Evolutionary conservation across 2,888 invertebrate genomes (phyloP).

Genomic region (Bugulina stolonifera): DNA sequence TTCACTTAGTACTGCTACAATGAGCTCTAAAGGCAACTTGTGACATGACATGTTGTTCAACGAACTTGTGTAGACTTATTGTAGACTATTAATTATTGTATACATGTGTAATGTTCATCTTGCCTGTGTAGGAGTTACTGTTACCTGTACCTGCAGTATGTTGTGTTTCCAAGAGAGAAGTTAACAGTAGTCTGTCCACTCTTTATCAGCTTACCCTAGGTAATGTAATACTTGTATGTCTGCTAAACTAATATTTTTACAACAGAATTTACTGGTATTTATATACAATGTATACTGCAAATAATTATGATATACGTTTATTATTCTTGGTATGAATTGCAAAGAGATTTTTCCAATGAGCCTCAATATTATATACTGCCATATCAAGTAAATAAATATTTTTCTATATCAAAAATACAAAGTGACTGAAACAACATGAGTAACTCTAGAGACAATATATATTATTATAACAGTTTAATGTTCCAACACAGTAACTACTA

Average conservation of each 20-base stretch:
- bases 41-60: not conserved
- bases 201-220: too few relatives aligned
- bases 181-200: too few relatives aligned
- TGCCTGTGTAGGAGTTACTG: not conserved
- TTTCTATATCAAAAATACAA: too few relatives aligned
- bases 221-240: too few relatives aligned
- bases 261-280: not conserved
- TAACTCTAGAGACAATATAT: too few relatives aligned
- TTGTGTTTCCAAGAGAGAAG: conserved; percentile 22
- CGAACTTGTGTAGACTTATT: too few relatives aligned
- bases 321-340: not conserved
- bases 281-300: not conserved
- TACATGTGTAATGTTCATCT: not conserved
- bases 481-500: too few relatives aligned
- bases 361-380: too few relatives aligned
- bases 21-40: not conserved
- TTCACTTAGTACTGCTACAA: not conserved
- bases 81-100: not conserved
- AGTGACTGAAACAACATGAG: too few relatives aligned
- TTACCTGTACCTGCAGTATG: not conserved
- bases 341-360: not conserved
- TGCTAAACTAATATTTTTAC: not conserved
- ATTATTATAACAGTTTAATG: too few relatives aligned
- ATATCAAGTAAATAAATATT: too few relatives aligned
- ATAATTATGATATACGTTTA: too few relatives aligned